Percentiles rank a stretch among this genome's conserved stretches.
Evolutionary conservation across 2,113 vertebrate genomes (phyloP).

Genomic region (Larimichthys polyactis): DNA sequence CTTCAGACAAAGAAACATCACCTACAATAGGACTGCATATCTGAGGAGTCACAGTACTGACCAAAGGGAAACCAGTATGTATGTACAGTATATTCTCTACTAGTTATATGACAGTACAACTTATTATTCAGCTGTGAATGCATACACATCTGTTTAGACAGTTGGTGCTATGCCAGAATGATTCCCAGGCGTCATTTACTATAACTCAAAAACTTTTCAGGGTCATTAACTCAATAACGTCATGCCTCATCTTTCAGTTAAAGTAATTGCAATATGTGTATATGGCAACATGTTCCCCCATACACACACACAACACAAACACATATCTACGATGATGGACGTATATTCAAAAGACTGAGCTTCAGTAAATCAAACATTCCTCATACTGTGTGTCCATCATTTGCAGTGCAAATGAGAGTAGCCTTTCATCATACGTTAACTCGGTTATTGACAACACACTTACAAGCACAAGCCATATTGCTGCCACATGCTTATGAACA

Average conservation of each 20-base stretch:
- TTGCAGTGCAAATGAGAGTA: background rate
- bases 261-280: background rate
- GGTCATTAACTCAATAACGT: slow-evolving; percentile 28
- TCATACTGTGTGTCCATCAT: background rate
- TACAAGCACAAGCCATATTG: background rate
- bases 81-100: background rate
- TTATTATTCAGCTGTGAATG: background rate
- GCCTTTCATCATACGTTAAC: too few relatives aligned
- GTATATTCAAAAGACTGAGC: background rate
- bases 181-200: slow-evolving; percentile 20
- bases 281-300: background rate
- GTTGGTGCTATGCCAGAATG: slow-evolving; percentile 12
- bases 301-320: background rate
- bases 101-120: background rate
- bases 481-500: background rate
- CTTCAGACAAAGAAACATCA: background rate
- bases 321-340: background rate
- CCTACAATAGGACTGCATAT: background rate
- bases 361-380: background rate
- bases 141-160: slow-evolving; percentile 21
- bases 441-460: background rate
- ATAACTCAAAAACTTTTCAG: slow-evolving; percentile 10
- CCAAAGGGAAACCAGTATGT: too few relatives aligned
- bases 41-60: background rate
- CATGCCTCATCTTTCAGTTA: slow-evolving; percentile 17